Evolutionary conservation across 2,888 invertebrate genomes (phyloP).

Genomic region (Hedychridium roseum): DNA sequence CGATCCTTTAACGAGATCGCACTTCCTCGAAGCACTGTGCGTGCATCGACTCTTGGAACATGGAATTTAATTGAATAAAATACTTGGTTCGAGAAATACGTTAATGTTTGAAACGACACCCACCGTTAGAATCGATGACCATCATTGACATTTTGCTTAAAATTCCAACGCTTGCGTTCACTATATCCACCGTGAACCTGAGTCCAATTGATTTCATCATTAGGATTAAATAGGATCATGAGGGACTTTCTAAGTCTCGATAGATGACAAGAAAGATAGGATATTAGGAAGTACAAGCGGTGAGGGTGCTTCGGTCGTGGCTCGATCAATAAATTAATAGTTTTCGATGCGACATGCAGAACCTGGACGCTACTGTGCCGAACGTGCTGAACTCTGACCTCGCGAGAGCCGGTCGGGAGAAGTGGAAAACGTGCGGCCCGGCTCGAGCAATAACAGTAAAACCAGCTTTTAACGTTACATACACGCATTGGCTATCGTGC

Average conservation of each 20-base stretch:
- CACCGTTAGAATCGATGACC: no score
- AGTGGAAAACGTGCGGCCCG: constrained; percentile 24
- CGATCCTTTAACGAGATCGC: constrained; percentile 6
- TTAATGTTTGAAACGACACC: no score
- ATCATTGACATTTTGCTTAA: no score
- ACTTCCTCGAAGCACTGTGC: no score
- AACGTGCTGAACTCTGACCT: constrained; percentile 40
- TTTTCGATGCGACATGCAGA: constrained; percentile 4
- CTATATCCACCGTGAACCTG: no score
- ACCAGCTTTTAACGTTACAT: constrained; percentile 50
- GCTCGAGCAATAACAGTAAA: constrained; percentile 47
- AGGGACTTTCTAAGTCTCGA: no score
- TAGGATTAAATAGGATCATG: no score
- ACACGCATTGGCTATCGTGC: constrained; percentile 43
- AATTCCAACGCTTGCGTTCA: no score
- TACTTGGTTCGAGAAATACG: no score
- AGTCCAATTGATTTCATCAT: no score
- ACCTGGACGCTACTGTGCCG: constrained; percentile 38
- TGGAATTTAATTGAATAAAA: no score
- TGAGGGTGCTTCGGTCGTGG: constrained; percentile 26
- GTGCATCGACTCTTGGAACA: no score
- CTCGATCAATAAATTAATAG: constrained; percentile 41
- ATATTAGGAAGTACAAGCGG: constrained; percentile 32
- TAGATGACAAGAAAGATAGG: constrained; percentile 33
- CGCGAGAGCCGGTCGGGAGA: constrained; percentile 1